Evolutionary conservation across 2,797 vertebrate genomes (phyloP), one percentile per base, ranked within the genome.

Genomic region (Benthosema pterotum): DNA sequence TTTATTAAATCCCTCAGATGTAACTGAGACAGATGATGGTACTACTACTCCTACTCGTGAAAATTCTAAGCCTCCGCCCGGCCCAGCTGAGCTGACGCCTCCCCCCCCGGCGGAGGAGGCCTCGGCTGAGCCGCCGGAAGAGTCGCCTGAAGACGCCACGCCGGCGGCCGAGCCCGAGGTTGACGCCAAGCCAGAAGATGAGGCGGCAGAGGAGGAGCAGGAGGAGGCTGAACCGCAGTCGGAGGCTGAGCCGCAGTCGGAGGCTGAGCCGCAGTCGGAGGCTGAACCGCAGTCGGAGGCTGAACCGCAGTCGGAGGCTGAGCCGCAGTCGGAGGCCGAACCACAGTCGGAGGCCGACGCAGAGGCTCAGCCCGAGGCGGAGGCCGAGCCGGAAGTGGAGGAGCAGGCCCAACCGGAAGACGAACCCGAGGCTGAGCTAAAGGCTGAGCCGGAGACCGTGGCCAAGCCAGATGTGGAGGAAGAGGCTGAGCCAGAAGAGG

Each of bases 1-100:
- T 98, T n/a, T 95, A 93, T 99, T 98, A 94, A 98, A 98, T 98
- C 96, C 97, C 97, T 98, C 97, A 99, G 98, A 99, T 99, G 93
- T 99, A 97, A 97, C 97, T 96, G 96, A 97, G 96, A 98, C 97
- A 96, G 97, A 97, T 96, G 98, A 98, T 95, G 96, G 93, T 96
- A 97, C n/a, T n/a, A n/a, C n/a, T n/a, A n/a, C n/a, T n/a, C n/a
- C n/a, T n/a, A n/a, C 95, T 96, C 96, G 94, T 91, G 97, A 97
- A 94, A 95, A 96, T 95, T 95, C 95, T 94, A 99, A 97, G 94
- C 92, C 94, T 93, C 94, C 95, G 89, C 92, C 94, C 91, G 93
- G 92, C 93, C 94, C 94, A 88, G 89, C 93, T 90, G 92, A 93
- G 89, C 63, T n/a, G n/a, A n/a, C n/a, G n/a, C n/a, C n/a, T n/a